Evolutionary conservation across 1,140 invertebrate species (phyloP), one percentile per base, ranked within the genome.

Genomic region (Neodiprion fabricii): DNA sequence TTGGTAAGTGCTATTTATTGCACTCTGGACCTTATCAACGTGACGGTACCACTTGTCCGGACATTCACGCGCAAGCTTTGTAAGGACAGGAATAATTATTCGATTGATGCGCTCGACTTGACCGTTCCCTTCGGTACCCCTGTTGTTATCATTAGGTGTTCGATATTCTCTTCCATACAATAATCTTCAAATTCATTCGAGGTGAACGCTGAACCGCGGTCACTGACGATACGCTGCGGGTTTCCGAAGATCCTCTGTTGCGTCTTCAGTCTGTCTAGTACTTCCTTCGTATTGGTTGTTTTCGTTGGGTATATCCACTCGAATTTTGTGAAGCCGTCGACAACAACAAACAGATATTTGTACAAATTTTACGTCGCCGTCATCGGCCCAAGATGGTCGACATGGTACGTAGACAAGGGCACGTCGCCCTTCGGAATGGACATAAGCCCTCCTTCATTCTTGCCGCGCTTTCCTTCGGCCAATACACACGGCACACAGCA

Each of bases 381-480:
- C 50, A 83, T 61, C 21, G 81, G 81, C 67, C 88, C 87, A 82
- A 86, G 77, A 76, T 86, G 83, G 76, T 87, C 85, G 11, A 81
- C 75, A 74, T 85, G 82, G 71, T 81, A 82, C 5, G 81, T 85
- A 11, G 79, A 50, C 21, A 85, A 74, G 9, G 82, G 83, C 7
- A n/a, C 50, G 14, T 80, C 78, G 14, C 65, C 71, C 82, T n/a
- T 48, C 47, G 9, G 65, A 23, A 77, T 72, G 10, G 76, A 67
- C 14, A 53, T 72, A 48, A 77, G 67, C 0, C 14, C 28, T 17
- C 76, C 86, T 77, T 89, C 65, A 72, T 48, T 9, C 40, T 72
- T 72, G n/a, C 71, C 71, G 8, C 49, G 48, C 66, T 74, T 74
- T 14, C 61, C 71, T 40, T 71, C 68, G 5, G 67, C 67, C 17